Base-by-base conservation (phyloP, 1,140 invertebrate species). In the Ostrea edulis region DNA sequence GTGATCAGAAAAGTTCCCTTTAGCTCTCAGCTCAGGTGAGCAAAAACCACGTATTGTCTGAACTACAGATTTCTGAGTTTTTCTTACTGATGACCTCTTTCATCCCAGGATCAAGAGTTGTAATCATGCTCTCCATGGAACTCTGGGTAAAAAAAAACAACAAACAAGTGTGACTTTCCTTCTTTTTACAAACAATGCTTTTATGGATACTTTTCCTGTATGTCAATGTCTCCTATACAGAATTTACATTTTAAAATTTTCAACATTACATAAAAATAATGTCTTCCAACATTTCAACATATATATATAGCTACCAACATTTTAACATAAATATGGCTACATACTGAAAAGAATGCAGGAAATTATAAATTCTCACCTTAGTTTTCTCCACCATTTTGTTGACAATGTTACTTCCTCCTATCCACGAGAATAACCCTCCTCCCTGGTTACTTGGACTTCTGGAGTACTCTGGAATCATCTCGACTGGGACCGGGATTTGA, bases 71-170 rank as follows among this genome's bases (percentile, higher is more conserved):
- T 58, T 58, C 55, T 20, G 54, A 55, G 9, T 11, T 58, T 58
- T 58, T 58, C 96, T 96, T 96, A 98, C 97, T 96, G 90, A 98
- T 96, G 94, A 97, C 97, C 95, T 98, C 97, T 93, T 97, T 97
- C 97, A 98, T 98, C 94, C 98, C 97, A 25, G 97, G 97, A 95
- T 98, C 97, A 12, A 98, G 95, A 22, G 97, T 98, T 22, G 97
- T 98, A 55, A 98, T 98, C 96, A 98, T 97, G 0, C 97, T 96
- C 93, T 98, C 97, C 0, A 98, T 97, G 12, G 97, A 97, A 93
- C 95, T 97, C 95, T 95, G 86, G 52, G 92, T 90, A 86, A 82
- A 83, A 20, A 52, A 89, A 86, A 71, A 84, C 8, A 90, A 7
- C 53, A n/a, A n/a, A 82, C 35, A 44, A 44, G 35, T 44, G 35